Evolutionary conservation across 2,113 vertebrate species (phyloP), one percentile per base, ranked within the genome.

Genomic region (Cynopterus brachyotis): DNA sequence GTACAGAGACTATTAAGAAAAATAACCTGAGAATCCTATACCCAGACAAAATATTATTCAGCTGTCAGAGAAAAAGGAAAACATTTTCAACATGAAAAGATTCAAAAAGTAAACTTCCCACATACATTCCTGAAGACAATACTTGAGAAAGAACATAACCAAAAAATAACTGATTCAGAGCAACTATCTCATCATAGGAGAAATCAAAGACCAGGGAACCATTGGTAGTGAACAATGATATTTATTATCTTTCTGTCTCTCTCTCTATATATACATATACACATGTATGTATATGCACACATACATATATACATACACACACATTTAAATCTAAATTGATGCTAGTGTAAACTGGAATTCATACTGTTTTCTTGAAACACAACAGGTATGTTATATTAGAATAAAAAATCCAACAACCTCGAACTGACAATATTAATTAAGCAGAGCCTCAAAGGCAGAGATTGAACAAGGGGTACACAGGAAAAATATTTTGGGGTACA

Each of bases 1-100:
- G 24, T 80, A 95, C 42, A 96, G 86, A 89, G 86, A 89, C n/a
- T 28, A 19, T 59, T 89, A 91, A 85, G 55, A 85, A 96, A 93
- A 96, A 78, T 42, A 79, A 92, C 93, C 70, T 64, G 87, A 89
- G 73, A 86, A 83, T 90, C 37, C 24, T 87, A 67, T 53, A 89
- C 59, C 60, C 79, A 96, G 89, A 96, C 57, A 96, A 91, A 97
- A 95, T 89, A 97, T 42, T 86, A 89, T 89, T 96, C 73, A 80
- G 86, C 73, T 96, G 64, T 84, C 40, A 96, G 6, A 9, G 55
- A 67, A 95, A 92, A 92, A 94, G 42, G 85, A 95, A 93, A 83
- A 89, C 35, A 89, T 89, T 96, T 92, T 95, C 64, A 96, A 79
- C 17, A 78, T 75, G 40, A 3, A 87, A 93, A 24, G 9, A 78